Base-by-base conservation (phyloP, 2,888 invertebrate species). In the Andrena chrysosceles region DNA sequence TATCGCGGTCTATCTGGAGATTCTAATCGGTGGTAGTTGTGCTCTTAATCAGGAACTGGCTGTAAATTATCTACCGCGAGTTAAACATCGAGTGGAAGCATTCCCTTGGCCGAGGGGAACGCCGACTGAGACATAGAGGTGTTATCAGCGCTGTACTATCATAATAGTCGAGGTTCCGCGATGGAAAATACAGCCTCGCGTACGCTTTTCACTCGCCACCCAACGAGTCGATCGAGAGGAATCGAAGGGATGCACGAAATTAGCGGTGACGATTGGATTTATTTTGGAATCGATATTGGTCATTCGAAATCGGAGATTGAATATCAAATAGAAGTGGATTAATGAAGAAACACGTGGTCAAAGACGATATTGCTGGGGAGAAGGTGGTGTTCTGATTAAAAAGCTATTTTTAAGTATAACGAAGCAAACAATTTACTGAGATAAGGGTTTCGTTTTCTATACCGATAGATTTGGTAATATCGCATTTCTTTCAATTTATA, bases 21-120 rank as follows among this genome's bases (percentile, higher is more conserved):
- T 71, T 59, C 20, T 33, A 66, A 78, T 78, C 78, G 66, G 16
- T 0, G 31, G 10, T 13, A 7, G 33, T 2, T 59, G 20, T 29
- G 13, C 70, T 67, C 52, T 77, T 75, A 77, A 73, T 77, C 74
- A 7, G 5, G n/a, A 60, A 42, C 23, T 62, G 26, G 3, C 48
- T 66, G 49, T 60, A 42, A 67, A 64, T 83, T 77, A 52, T 56
- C 31, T 52, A 20, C 26, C 33, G 66, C 54, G 26, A 59, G 49
- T 13, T 33, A 35, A 33, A 31, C 42, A 35, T 42, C 35, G 13
- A 20, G n/a, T 56, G 23, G 68, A 33, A 16, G 1, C 1, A 8
- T 16, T 10, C 54, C 20, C n/a, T 33, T 35, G 26, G 31, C 26
- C 13, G 23, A 20, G 2, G 48, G 7, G 63, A 1, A 52, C 3